Percentiles rank a stretch among this genome's conserved stretches.
These are phyloP conservation scores for Alloplasta piceator DNA, from an alignment of 2,888 invertebrate species.

Conservation along the genomic window DNA sequence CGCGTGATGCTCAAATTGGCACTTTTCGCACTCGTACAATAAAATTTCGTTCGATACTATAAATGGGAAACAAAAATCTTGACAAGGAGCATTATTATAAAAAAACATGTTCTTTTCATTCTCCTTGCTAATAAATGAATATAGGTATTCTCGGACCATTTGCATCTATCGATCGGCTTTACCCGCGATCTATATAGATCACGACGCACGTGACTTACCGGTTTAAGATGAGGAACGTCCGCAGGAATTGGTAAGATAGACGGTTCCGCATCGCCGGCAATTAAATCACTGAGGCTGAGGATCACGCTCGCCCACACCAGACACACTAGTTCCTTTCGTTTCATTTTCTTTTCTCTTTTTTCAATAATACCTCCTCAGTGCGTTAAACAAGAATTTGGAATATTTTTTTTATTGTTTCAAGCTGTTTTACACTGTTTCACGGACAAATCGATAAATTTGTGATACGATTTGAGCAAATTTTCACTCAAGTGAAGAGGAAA, in stretches of 20 bases:
- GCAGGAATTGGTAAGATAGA: constrained; percentile 67
- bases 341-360: constrained; percentile 69
- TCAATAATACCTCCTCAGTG: constrained; percentile 1
- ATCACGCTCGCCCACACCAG: constrained; percentile 72
- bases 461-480: constrained; percentile 10
- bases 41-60: no score
- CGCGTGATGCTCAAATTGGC: no score
- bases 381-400: no score
- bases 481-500: constrained; percentile 24
- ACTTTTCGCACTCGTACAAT: no score
- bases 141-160: no score
- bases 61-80: no score
- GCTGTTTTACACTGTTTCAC: constrained; percentile 30
- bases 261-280: constrained; percentile 76
- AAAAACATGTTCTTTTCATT: no score
- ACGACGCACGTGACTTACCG: constrained; percentile 67
- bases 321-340: constrained; percentile 70
- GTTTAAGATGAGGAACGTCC: constrained; percentile 72
- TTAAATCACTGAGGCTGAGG: constrained; percentile 65
- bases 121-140: no score
- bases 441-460: constrained; percentile 23
- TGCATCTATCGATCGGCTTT: no score
- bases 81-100: no score
- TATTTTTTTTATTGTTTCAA: constrained; percentile 13
- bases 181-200: no score